These are phyloP conservation scores for Bimastos eiseni DNA, from an alignment of 2,888 invertebrate species.

Conservation along the genomic window DNA sequence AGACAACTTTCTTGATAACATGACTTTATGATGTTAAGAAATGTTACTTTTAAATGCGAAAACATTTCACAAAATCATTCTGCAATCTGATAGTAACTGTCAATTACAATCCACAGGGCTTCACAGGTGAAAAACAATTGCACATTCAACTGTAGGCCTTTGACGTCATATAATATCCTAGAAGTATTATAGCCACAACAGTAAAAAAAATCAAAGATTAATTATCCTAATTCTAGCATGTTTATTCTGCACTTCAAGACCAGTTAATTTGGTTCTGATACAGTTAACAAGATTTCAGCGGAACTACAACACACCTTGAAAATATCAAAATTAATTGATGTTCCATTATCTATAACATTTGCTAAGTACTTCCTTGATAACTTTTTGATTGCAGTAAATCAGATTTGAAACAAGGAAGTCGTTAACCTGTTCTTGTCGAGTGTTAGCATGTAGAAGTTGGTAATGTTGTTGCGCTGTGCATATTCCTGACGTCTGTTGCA, in stretches of 20 bases:
- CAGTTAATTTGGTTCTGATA: neutral
- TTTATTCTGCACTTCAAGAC: neutral
- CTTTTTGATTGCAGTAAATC: neutral
- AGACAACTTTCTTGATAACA: neutral
- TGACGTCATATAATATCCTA: neutral
- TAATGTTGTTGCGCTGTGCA: slow-evolving; percentile 79
- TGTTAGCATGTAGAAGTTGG: slow-evolving; percentile 89
- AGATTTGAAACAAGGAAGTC: neutral
- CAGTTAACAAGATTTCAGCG: neutral
- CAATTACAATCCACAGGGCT: neutral
- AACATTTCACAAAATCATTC: neutral
- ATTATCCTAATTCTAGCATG: too few relatives aligned
- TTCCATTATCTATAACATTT: neutral
- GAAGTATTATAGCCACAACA: neutral
- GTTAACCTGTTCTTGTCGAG: slow-evolving; percentile 77
- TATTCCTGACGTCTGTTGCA: slow-evolving; percentile 77
- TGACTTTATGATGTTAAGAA: neutral
- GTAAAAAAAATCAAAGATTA: neutral
- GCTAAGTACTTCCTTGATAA: neutral
- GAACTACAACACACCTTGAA: neutral
- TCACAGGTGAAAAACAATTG: too few relatives aligned
- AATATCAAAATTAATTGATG: neutral
- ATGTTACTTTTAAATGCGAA: neutral
- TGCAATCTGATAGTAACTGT: neutral
- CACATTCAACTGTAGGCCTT: too few relatives aligned